Percentiles rank a stretch among this genome's conserved stretches.
Conservation (phyloP, 2,888 invertebrate genomes). For the Euclidia mi region DNA sequence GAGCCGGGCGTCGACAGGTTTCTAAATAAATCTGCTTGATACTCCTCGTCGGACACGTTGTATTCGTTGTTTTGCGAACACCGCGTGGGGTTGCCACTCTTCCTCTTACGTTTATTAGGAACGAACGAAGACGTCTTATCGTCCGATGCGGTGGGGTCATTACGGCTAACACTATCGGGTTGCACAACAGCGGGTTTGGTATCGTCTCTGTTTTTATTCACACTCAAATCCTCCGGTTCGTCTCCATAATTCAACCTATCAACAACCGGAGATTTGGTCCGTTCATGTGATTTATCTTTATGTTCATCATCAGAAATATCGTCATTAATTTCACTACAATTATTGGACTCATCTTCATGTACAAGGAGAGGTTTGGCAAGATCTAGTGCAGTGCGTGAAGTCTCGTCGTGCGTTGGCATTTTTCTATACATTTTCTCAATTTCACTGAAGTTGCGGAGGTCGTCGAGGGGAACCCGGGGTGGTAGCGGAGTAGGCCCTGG, state of each 20-base stretch:
- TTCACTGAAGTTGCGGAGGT: constrained; percentile 88
- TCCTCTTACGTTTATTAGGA: constrained; percentile 94
- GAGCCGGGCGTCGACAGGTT: constrained; percentile 81
- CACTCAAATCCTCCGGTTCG: constrained; percentile 92
- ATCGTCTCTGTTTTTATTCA: constrained; percentile 92
- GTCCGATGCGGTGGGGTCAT: constrained; percentile 79
- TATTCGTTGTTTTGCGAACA: constrained; percentile 91
- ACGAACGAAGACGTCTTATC: constrained; percentile 83
- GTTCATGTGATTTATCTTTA: constrained; percentile 67
- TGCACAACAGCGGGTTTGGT: constrained; percentile 82
- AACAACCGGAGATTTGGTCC: constrained; percentile 67
- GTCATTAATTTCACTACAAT: constrained; percentile 81
- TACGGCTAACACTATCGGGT: constrained; percentile 68
- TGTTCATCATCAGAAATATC: constrained; percentile 77
- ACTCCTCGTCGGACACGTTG: constrained; percentile 86
- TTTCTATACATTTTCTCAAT: constrained; percentile 89
- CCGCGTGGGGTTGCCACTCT: constrained; percentile 95
- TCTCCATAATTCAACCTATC: constrained; percentile 85
- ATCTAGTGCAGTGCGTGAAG: constrained; percentile 75
- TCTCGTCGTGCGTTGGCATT: constrained; percentile 76
- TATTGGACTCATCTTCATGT: constrained; percentile 77
- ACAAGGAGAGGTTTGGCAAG: constrained; percentile 71
- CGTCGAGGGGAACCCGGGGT: constrained; percentile 85
- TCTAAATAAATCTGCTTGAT: constrained; percentile 82
- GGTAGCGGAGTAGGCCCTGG: constrained; percentile 86